Evolutionary conservation across 2,888 invertebrate species (phyloP).

Genomic region (Phortica magna): DNA sequence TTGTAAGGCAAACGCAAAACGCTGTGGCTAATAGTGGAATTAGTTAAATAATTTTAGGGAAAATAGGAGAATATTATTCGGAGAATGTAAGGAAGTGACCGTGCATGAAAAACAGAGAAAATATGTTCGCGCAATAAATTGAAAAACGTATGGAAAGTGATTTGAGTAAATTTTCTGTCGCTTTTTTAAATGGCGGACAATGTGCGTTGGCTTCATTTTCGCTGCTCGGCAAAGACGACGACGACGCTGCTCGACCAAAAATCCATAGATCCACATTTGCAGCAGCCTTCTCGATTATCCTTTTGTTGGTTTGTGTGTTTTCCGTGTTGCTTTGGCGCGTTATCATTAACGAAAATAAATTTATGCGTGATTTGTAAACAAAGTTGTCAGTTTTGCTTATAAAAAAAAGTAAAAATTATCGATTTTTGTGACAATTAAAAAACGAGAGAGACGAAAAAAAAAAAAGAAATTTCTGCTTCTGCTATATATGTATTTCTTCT

Average conservation of each 20-base stretch:
- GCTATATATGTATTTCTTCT: constrained; percentile 13
- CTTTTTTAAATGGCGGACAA: constrained; percentile 70
- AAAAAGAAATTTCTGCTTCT: constrained; percentile 5
- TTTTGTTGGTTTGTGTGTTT: constrained; percentile 24
- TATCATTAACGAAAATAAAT: constrained; percentile 23
- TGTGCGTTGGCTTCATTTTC: constrained; percentile 65
- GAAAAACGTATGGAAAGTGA: neutral
- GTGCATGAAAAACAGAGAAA: neutral
- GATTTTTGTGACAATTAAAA: constrained; percentile 14
- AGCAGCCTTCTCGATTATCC: constrained; percentile 19
- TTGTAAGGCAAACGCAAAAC: constrained; percentile 62
- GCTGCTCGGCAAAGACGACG: constrained; percentile 19
- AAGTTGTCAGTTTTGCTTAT: constrained; percentile 11
- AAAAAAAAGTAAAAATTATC: constrained; percentile 9
- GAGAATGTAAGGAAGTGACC: constrained; percentile 39
- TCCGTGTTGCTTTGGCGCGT: constrained; percentile 10
- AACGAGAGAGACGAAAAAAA: constrained; percentile 7
- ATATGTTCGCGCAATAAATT: neutral
- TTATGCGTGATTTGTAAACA: constrained; percentile 24
- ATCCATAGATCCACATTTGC: constrained; percentile 27
- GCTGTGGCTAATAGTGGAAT: constrained; percentile 50
- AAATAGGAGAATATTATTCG: constrained; percentile 44
- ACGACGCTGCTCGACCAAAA: constrained; percentile 7
- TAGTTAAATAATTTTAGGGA: constrained; percentile 61
- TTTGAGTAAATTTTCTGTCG: constrained; percentile 55